A percentile compares a stretch with the other conserved stretches of the same genome.
phyloP scores from a whole-genome alignment of 2,113 vertebrate species.

The Lates calcarifer region DNA sequence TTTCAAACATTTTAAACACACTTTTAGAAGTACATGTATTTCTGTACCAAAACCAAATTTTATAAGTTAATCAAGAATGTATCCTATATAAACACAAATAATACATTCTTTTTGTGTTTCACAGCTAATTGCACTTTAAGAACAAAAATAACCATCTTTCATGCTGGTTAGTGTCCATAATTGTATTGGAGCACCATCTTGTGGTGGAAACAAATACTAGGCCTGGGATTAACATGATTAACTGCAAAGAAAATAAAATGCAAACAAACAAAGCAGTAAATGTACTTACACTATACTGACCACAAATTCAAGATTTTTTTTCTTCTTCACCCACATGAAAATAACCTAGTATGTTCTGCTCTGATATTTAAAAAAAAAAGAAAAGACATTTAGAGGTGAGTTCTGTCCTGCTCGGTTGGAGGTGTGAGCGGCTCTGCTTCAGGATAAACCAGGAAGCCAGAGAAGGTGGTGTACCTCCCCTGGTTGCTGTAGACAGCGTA shows the following conservation, averaged over 20 bases:
- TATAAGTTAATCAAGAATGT: not conserved
- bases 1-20: slow-evolving; percentile 16
- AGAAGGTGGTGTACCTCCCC: slow-evolving; percentile 87
- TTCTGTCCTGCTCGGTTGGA: slow-evolving; percentile 59
- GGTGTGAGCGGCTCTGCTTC: slow-evolving; percentile 37
- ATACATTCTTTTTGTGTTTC: slow-evolving; percentile 1
- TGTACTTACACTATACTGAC: not conserved
- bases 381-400: slow-evolving; percentile 54
- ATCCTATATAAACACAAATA: not conserved
- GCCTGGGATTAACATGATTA: not conserved
- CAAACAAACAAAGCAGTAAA: slow-evolving; percentile 2
- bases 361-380: not conserved
- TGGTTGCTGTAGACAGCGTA: slow-evolving; percentile 88
- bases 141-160: not conserved
- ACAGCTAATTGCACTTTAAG: slow-evolving; percentile 29
- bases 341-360: slow-evolving; percentile 12
- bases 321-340: slow-evolving; percentile 6
- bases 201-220: slow-evolving; percentile 53
- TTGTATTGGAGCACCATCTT: slow-evolving; percentile 66
- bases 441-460: slow-evolving; percentile 86
- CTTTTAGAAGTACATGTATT: not conserved
- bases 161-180: not conserved
- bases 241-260: not conserved
- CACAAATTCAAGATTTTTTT: not conserved
- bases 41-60: not conserved